Base-by-base conservation (phyloP, 2,888 invertebrate genomes). In the Limnephilus lunatus region DNA sequence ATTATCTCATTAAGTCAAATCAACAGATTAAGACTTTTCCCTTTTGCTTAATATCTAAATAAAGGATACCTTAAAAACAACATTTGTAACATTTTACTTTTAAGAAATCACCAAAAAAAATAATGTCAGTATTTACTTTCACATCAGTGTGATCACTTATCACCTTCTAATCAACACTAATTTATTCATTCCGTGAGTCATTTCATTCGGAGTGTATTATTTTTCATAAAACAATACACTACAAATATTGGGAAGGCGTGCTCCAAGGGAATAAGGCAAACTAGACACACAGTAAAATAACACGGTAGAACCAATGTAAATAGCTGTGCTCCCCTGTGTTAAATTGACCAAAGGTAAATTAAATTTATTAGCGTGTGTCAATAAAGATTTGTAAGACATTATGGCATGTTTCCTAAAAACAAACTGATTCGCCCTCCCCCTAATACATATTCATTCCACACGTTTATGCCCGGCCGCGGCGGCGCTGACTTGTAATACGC, bases 341-440 rank as follows among this genome's bases (percentile, higher is more conserved):
- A 92, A 92, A 92, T 92, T 93, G 90, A 91, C 92, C 92, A 87
- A 92, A 92, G 85, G 92, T 93, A 92, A 93, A 93, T 92, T 81
- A 91, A 93, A 93, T 93, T 92, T 93, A 93, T 93, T 92, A 93
- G 90, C 91, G 85, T 82, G 91, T 92, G 93, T 93, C 93, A 93
- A 93, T 93, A 93, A 92, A 92, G 91, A 91, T 93, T 93, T 93
- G 93, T 93, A 92, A 92, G 91, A 91, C 91, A 91, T 93, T 91
- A 92, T 81, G 91, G 88, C 68, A 86, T 92, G 93, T 91, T 91
- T 91, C 91, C 90, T 91, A 91, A 92, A 89, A 93, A 93, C 92
- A 92, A 92, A 92, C 91, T 85, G 81, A 89, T 85, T 68, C 80
- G 14, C 53, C 35, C 53, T 83, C 35, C 83, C 89, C 89, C 85